Evolutionary conservation across 2,113 vertebrate species (phyloP).

Genomic region (Megalops atlanticus): DNA sequence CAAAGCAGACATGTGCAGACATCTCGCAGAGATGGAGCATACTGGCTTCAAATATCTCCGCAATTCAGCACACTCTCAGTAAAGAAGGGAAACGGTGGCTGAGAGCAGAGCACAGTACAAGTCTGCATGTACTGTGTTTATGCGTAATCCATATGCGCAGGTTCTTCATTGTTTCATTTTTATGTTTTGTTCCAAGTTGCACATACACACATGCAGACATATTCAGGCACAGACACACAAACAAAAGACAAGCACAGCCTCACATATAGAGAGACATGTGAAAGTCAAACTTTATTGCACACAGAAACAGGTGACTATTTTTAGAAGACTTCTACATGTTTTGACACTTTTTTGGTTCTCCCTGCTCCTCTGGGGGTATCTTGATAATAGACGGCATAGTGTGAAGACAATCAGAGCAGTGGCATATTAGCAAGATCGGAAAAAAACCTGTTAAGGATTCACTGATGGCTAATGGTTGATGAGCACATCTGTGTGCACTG

Average conservation of each 20-base stretch:
- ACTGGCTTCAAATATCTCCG: neutral
- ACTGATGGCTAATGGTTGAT: constrained; percentile 24
- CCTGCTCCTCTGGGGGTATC: neutral
- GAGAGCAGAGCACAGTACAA: neutral
- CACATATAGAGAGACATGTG: too few species aligned
- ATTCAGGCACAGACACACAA: neutral
- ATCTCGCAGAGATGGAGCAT: neutral
- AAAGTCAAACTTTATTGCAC: neutral
- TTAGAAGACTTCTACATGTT: neutral
- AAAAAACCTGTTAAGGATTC: constrained; percentile 29
- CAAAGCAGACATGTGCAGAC: neutral
- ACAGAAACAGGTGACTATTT: neutral
- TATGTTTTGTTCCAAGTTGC: neutral
- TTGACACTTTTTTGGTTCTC: neutral
- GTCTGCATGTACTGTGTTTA: neutral
- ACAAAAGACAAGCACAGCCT: too few species aligned
- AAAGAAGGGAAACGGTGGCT: neutral
- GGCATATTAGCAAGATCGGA: neutral
- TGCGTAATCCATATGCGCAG: neutral
- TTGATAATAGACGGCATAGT: constrained; percentile 23
- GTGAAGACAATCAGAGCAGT: constrained; percentile 8
- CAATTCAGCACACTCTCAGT: neutral
- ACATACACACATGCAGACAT: neutral
- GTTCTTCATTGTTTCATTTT: neutral
- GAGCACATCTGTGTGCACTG: constrained; percentile 34